phyloP scores from a whole-genome alignment of 2,113 vertebrate species.

The Chloropsis cyanopogon region DNA sequence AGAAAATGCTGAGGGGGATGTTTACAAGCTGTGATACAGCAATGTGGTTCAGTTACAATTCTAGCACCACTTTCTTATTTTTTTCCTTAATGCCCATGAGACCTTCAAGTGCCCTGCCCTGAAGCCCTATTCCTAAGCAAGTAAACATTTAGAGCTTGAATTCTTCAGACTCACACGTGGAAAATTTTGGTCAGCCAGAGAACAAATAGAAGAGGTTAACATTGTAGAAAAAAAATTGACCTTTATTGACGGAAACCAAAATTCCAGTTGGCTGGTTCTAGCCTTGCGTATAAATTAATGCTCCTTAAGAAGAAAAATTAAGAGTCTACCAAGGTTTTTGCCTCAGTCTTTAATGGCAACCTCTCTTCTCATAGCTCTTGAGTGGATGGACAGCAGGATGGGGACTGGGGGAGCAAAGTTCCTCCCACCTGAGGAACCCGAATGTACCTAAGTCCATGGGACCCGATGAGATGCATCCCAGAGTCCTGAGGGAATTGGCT shows the following conservation, averaged over 20 bases:
- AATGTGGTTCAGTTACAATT: neutral
- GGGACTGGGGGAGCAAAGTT: neutral
- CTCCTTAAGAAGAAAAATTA: neutral
- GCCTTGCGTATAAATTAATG: neutral
- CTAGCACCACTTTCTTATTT: neutral
- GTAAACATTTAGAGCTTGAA: neutral
- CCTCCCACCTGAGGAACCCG: neutral
- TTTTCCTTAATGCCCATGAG: neutral
- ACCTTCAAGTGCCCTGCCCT: neutral
- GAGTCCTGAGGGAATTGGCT: neutral
- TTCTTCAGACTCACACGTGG: neutral
- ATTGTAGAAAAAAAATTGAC: rapidly evolving
- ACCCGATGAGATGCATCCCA: neutral
- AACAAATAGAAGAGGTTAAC: neutral
- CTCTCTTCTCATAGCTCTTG: neutral
- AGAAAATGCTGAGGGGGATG: rapidly evolving
- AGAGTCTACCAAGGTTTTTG: neutral
- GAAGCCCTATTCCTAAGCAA: neutral
- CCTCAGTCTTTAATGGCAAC: neutral
- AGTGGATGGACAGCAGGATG: neutral
- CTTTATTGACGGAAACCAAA: neutral
- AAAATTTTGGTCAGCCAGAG: neutral
- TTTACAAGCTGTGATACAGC: neutral
- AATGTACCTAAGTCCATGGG: neutral
- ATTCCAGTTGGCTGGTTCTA: neutral